These are phyloP conservation scores for Bostrychus sinensis DNA, from an alignment of 2,113 vertebrate species.

Conservation along the genomic window DNA sequence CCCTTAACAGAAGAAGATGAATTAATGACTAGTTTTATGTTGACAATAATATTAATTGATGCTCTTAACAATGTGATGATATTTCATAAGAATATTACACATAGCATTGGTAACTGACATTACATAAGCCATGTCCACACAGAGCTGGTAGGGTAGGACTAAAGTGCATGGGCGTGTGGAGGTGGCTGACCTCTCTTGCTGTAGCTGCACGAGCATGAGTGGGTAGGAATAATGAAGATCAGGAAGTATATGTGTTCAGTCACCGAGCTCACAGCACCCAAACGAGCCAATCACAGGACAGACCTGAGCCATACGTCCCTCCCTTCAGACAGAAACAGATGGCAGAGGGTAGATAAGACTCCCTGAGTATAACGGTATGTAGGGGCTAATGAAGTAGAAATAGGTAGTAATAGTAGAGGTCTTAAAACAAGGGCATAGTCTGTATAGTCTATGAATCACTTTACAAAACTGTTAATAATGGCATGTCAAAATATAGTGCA, in stretches of 20 bases:
- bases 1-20: too few relatives aligned
- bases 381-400: conserved; percentile 28
- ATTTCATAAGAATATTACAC: not conserved
- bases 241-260: conserved; percentile 51
- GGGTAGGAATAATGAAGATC: conserved; percentile 39
- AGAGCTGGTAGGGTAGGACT: conserved; percentile 25
- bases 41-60: not conserved
- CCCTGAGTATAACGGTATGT: conserved; percentile 34
- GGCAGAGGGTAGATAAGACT: conserved; percentile 63
- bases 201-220: conserved; percentile 18
- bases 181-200: conserved; percentile 47
- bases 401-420: not conserved
- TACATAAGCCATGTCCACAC: conserved; percentile 42
- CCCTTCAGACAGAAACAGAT: conserved; percentile 66
- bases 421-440: not conserved
- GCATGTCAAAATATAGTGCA: not conserved
- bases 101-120: conserved; percentile 14
- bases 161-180: conserved; percentile 55
- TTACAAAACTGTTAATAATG: not conserved
- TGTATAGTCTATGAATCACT: too few relatives aligned
- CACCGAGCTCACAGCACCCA: not conserved
- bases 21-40: not conserved
- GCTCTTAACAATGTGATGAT: not conserved
- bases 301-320: conserved; percentile 21
- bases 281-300: conserved; percentile 47